Evolutionary conservation across 2,113 vertebrate genomes (phyloP), one percentile per base, ranked within the genome.

Genomic region (Pelecanus crispus): DNA sequence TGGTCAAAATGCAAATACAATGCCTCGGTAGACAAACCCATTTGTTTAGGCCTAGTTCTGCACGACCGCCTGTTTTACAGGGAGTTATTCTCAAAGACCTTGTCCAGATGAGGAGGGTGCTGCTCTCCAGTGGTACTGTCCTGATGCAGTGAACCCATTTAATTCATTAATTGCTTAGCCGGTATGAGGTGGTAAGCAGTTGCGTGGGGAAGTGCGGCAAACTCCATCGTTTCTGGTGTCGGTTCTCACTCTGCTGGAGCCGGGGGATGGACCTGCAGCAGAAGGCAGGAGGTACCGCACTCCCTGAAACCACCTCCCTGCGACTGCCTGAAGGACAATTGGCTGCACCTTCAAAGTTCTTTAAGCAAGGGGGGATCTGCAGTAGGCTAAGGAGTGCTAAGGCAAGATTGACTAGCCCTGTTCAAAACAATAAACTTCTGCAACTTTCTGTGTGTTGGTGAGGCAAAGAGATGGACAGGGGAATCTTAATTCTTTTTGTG

Each of bases 271-370:
- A 62, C 29, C 20, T 67, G 25, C 32, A 22, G 66, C 42, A 24
- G 20, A 25, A 49, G 52, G 42, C 2, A 3, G 36, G 52, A 89
- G 40, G 36, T 16, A 5, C 22, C 45, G 34, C 14, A 3, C 21
- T 36, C 18, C 44, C 42, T 55, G 34, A 40, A 42, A 65, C 24
- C 5, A 12, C 22, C 32, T 82, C 34, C 26, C 38, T 55, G 65
- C 1, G 1, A 1, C 22, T 55, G 62, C 44, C 38, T 29, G 36
- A 3, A 74, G 62, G 45, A 59, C 0, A 0, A 3, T 3, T 24
- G 58, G 10, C 12, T 31, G 15, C 17, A 13, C 7, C 34, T 84
- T 58, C 40, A 17, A 34, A 47, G 34, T 9, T 40, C 66, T 87
- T 70, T 38, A 14, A 45, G 32, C 22, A 25, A 56, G 17, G 3